Conservation (phyloP, 2,113 vertebrate genomes). For the Labeo rohita region DNA sequence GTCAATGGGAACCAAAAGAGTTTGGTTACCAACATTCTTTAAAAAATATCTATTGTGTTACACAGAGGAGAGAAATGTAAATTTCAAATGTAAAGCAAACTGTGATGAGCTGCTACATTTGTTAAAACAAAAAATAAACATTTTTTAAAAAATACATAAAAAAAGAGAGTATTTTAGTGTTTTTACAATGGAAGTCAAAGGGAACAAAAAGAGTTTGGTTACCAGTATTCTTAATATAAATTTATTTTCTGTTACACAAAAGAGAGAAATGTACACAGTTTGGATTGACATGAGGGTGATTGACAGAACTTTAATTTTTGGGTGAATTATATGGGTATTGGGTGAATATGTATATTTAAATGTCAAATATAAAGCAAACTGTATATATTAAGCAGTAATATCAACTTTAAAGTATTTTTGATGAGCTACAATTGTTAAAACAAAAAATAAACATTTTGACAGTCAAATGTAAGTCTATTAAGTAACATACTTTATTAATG, state of each 20-base stretch:
- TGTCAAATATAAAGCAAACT: not conserved
- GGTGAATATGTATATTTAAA: not conserved
- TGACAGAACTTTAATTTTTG: not conserved
- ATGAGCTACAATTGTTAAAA: not conserved
- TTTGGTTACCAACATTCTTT: too few relatives aligned
- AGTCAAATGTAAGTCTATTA: not conserved
- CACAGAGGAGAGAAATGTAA: not conserved
- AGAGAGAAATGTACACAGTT: not conserved
- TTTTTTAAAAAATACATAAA: too few relatives aligned
- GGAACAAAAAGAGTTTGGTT: not conserved
- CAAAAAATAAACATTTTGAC: not conserved
- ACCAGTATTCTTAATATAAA: too few relatives aligned
- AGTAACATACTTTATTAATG: not conserved
- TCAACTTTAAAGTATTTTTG: not conserved
- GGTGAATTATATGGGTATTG: not conserved
- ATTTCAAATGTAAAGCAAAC: too few relatives aligned
- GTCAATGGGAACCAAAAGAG: not conserved
- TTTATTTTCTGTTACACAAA: not conserved
- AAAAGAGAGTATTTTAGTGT: not conserved
- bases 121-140: too few relatives aligned
- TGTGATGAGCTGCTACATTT: too few relatives aligned
- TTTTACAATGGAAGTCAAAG: not conserved
- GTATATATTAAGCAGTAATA: not conserved
- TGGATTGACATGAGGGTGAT: not conserved
- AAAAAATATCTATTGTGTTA: not conserved